Conservation (phyloP, 2,888 invertebrate species). For the Altica lythri region DNA sequence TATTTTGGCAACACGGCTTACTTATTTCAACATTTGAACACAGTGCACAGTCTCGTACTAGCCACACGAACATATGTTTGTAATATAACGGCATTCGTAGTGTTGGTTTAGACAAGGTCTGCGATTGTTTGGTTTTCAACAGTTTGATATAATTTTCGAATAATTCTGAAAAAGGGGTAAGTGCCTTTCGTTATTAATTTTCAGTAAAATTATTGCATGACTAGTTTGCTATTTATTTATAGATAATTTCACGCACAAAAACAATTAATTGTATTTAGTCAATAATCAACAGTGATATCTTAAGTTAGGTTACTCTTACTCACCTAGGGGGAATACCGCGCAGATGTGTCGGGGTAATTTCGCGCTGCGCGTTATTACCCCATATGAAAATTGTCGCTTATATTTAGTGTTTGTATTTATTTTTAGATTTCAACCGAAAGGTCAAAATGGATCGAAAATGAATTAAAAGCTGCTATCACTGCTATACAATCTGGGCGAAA, state of each 20-base stretch:
- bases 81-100: not conserved
- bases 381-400: too few relatives aligned
- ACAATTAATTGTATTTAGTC: slow-evolving; percentile 3
- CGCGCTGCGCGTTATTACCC: not conserved
- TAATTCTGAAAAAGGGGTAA: not conserved
- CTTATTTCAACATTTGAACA: slow-evolving; percentile 1
- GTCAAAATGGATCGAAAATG: slow-evolving; percentile 4
- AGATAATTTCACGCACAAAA: not conserved
- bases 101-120: slow-evolving; percentile 2
- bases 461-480: slow-evolving; percentile 6
- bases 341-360: not conserved
- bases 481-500: slow-evolving; percentile 1
- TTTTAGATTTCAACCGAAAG: slow-evolving; percentile 7
- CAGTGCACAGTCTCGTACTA: slow-evolving; percentile 1
- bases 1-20: slow-evolving; percentile 6
- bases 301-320: not conserved
- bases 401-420: slow-evolving; percentile 4
- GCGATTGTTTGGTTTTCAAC: not conserved
- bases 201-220: not conserved
- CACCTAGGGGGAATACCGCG: not conserved
- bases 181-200: too few relatives aligned
- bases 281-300: not conserved
- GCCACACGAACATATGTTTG: not conserved
- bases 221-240: not conserved
- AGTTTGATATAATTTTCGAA: not conserved